phyloP scores from a whole-genome alignment of 2,797 vertebrate species.

The Falco berigora region DNA sequence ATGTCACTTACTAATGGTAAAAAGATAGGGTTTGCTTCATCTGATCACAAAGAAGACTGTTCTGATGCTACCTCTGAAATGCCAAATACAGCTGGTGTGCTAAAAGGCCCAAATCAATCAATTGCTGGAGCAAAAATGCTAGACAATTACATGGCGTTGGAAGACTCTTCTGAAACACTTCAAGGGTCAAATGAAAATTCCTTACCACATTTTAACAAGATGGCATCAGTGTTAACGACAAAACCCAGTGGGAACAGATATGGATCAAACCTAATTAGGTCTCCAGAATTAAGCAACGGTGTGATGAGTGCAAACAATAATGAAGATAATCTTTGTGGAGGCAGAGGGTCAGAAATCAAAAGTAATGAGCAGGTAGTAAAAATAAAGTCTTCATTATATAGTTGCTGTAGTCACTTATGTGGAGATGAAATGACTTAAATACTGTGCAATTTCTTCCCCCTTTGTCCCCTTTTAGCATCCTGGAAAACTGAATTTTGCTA shows the following conservation, averaged over 20 bases:
- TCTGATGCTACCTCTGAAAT: conserved; percentile 46
- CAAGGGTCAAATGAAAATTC: conserved; percentile 39
- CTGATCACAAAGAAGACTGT: conserved; percentile 15
- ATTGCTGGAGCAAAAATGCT: neutral
- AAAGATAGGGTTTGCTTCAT: conserved; percentile 5
- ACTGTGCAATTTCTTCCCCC: neutral
- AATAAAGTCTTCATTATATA: conserved; percentile 62
- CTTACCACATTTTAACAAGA: conserved; percentile 14
- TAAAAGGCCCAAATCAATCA: neutral
- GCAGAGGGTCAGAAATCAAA: conserved; percentile 59
- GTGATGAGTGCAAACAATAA: conserved; percentile 36
- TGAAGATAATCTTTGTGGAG: conserved; percentile 61
- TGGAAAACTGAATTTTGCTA: neutral
- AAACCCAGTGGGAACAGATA: conserved; percentile 25
- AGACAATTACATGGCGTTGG: conserved; percentile 17
- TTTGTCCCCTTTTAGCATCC: neutral
- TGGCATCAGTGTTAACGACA: conserved; percentile 21
- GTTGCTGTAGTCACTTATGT: conserved; percentile 60
- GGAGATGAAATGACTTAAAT: conserved; percentile 49
- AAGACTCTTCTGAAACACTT: conserved; percentile 37
- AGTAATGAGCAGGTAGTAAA: conserved; percentile 69
- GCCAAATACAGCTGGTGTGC: neutral
- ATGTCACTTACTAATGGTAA: neutral
- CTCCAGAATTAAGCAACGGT: conserved; percentile 34
- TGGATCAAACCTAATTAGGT: conserved; percentile 25